A percentile compares a stretch with the other conserved stretches of the same genome.
phyloP scores from a whole-genome alignment of 2,888 invertebrate genomes.

The Oxytorus armatus region DNA sequence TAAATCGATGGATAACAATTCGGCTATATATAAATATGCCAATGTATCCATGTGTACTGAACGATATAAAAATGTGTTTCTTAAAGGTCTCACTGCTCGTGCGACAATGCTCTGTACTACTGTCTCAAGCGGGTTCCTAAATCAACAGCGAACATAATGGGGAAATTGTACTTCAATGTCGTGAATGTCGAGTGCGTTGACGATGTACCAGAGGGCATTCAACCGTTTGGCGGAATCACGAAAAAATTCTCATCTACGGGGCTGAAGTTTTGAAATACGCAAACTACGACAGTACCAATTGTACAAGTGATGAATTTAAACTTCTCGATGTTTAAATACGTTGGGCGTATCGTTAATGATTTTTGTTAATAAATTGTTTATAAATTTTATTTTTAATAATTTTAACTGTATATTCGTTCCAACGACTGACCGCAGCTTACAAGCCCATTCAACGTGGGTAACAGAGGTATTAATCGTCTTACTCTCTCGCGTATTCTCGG shows the following conservation, averaged over 20 bases:
- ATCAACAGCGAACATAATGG: constrained; percentile 91
- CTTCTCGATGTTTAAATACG: no score
- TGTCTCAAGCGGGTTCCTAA: constrained; percentile 92
- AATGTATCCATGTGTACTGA: no score
- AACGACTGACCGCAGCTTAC: no score
- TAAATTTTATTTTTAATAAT: neutral
- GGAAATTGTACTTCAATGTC: constrained; percentile 94
- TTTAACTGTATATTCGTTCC: constrained; percentile 26
- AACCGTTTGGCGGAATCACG: constrained; percentile 39
- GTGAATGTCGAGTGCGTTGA: constrained; percentile 91
- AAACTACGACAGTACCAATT: neutral
- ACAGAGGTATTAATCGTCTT: constrained; percentile 60
- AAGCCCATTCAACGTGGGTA: no score
- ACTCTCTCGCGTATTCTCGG: constrained; percentile 62
- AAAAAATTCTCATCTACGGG: constrained; percentile 66
- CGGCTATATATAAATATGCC: no score
- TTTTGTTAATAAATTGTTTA: constrained; percentile 46
- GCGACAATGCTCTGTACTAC: constrained; percentile 92
- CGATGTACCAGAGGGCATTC: constrained; percentile 81
- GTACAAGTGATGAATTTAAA: constrained; percentile 35
- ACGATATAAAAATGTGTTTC: no score
- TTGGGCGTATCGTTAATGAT: constrained; percentile 2
- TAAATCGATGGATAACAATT: no score
- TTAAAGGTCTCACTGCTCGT: constrained; percentile 92
- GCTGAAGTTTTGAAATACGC: constrained; percentile 56